Evolutionary conservation across 2,113 vertebrate genomes (phyloP).

Genomic region (Diadophis punctatus): DNA sequence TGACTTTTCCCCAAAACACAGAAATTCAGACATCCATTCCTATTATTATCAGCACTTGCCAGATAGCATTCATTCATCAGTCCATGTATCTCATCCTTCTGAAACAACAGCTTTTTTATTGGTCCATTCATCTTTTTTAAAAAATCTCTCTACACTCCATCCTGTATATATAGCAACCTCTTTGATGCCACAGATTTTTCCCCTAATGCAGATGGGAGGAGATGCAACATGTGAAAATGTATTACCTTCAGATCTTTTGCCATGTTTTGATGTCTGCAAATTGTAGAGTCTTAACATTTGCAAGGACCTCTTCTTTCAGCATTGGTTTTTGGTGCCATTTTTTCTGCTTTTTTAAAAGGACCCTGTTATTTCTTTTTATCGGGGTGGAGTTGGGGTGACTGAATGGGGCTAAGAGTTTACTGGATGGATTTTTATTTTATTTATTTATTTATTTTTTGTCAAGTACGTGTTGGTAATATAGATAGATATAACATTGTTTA

Average conservation of each 20-base stretch:
- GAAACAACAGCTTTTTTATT: constrained; percentile 32
- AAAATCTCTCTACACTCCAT: constrained; percentile 22
- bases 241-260: constrained; percentile 8
- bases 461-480: too few species aligned
- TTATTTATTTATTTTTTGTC: too few species aligned
- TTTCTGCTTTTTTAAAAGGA: not conserved
- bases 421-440: too few species aligned
- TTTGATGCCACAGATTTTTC: constrained; percentile 21
- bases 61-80: constrained; percentile 7
- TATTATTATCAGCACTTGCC: constrained; percentile 25
- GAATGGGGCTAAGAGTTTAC: not conserved
- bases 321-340: not conserved
- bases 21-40: constrained; percentile 7
- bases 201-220: not conserved
- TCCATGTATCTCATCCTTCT: constrained; percentile 30
- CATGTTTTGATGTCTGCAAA: constrained; percentile 1
- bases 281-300: not conserved
- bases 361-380: not conserved
- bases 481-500: too few species aligned
- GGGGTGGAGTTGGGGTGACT: not conserved
- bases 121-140: constrained; percentile 26
- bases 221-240: constrained; percentile 20
- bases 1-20: constrained; percentile 3
- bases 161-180: not conserved
- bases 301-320: too few species aligned